Evolutionary conservation across 2,113 vertebrate genomes (phyloP).

Genomic region (Cricetomys ansorgei): DNA sequence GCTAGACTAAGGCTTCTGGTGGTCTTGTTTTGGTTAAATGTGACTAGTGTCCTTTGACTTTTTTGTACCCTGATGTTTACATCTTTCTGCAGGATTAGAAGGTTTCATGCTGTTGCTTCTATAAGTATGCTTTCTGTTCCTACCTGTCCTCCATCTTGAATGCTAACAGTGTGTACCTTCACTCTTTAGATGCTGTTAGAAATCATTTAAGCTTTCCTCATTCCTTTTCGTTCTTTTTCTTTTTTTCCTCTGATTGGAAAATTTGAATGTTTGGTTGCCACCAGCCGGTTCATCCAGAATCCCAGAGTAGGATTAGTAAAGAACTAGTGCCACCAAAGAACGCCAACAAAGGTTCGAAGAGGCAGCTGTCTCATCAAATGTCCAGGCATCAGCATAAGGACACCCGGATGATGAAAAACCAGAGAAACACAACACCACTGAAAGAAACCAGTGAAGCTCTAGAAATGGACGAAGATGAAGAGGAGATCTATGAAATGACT

Average conservation of each 20-base stretch:
- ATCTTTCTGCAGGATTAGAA: not conserved
- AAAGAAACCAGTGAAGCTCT: not conserved
- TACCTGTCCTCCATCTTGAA: not conserved
- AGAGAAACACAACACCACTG: not conserved
- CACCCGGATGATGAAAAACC: not conserved
- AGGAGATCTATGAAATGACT: slow-evolving; percentile 42
- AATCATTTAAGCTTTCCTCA: slow-evolving; percentile 17
- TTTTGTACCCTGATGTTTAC: not conserved
- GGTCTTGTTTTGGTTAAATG: not conserved
- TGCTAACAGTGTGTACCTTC: not conserved
- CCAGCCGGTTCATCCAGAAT: slow-evolving; percentile 36
- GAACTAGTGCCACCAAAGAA: not conserved
- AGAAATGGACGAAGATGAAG: slow-evolving; percentile 11
- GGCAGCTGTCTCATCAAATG: not conserved
- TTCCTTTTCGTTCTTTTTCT: slow-evolving; percentile 47
- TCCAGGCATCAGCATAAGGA: slow-evolving; percentile 26
- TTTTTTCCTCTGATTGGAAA: slow-evolving; percentile 41
- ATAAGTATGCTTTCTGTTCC: not conserved
- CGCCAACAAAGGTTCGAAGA: slow-evolving; percentile 7
- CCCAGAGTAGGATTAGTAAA: slow-evolving; percentile 46
- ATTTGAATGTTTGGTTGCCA: slow-evolving; percentile 43
- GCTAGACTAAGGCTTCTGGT: not conserved
- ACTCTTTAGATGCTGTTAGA: not conserved
- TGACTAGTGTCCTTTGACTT: not conserved
- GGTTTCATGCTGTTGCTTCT: not conserved